Conservation (phyloP, 2,888 invertebrate species). For the Saturnia japonica region DNA sequence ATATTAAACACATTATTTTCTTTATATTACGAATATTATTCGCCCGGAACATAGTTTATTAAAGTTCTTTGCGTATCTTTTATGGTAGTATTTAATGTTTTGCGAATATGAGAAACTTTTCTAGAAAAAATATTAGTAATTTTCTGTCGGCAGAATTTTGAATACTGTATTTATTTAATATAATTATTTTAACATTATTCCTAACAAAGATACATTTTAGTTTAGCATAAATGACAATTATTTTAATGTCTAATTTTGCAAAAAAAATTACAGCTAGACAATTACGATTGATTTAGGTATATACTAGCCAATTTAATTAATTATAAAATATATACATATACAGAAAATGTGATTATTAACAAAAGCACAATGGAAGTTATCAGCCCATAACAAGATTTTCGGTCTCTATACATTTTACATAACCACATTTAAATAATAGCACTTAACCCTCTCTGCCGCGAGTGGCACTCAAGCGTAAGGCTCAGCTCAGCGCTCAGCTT, state of each 20-base stretch:
- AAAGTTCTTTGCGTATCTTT: conserved; percentile 11
- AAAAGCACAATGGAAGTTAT: conserved; percentile 10
- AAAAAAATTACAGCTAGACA: not conserved
- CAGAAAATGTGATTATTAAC: not conserved
- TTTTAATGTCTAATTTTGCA: not conserved
- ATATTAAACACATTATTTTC: conserved; percentile 5
- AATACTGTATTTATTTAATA: not conserved
- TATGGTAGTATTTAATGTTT: conserved; percentile 12
- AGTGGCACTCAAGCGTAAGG: conserved; percentile 37
- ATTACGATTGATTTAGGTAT: not conserved
- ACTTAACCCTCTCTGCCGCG: conserved; percentile 42
- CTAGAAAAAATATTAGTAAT: not conserved
- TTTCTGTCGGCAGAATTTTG: not conserved
- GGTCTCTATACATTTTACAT: conserved; percentile 36
- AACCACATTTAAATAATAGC: conserved; percentile 46
- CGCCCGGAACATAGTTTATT: conserved; percentile 10
- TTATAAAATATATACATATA: too few species aligned
- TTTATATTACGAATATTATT: not conserved
- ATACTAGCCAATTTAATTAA: not conserved
- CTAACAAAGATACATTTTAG: not conserved
- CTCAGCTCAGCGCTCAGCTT: conserved; percentile 24
- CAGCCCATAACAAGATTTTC: conserved; percentile 1
- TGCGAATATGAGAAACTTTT: not conserved
- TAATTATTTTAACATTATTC: not conserved
- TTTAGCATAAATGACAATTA: not conserved